Evolutionary conservation across 1,140 invertebrate genomes (phyloP).

Genomic region (Bombus confusus): DNA sequence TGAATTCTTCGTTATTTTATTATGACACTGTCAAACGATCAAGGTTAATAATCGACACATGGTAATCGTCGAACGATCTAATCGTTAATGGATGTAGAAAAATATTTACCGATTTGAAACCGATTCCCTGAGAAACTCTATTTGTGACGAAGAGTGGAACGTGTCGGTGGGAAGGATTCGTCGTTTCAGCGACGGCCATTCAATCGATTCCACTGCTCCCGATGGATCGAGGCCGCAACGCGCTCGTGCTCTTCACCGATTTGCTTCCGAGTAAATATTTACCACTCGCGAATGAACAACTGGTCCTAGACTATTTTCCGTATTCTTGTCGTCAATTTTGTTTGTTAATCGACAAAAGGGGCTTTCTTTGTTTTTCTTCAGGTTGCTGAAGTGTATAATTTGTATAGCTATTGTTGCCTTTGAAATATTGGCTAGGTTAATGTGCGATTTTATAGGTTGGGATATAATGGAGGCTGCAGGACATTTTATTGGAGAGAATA

Average conservation of each 20-base stretch:
- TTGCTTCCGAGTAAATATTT: conserved; percentile 25
- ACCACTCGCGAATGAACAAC: background rate
- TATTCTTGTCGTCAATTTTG: background rate
- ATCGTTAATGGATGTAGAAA: conserved; percentile 21
- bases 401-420: background rate
- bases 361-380: background rate
- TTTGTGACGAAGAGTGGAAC: conserved; percentile 28
- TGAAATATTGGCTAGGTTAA: background rate
- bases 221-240: conserved; percentile 10
- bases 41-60: background rate
- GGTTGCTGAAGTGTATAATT: background rate
- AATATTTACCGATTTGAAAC: conserved; percentile 55
- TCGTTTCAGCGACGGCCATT: background rate
- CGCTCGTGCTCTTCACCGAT: background rate
- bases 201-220: conserved; percentile 8
- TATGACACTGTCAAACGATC: background rate
- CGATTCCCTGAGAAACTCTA: conserved; percentile 20
- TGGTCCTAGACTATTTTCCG: background rate
- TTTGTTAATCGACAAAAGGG: background rate
- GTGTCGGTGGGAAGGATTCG: background rate
- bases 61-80: conserved; percentile 30
- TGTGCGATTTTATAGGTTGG: background rate
- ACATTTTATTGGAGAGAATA: no score
- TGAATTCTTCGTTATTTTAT: background rate
- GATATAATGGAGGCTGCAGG: background rate